Evolutionary conservation across 2,797 vertebrate species (phyloP).

Genomic region (Syngnathus rostellatus): DNA sequence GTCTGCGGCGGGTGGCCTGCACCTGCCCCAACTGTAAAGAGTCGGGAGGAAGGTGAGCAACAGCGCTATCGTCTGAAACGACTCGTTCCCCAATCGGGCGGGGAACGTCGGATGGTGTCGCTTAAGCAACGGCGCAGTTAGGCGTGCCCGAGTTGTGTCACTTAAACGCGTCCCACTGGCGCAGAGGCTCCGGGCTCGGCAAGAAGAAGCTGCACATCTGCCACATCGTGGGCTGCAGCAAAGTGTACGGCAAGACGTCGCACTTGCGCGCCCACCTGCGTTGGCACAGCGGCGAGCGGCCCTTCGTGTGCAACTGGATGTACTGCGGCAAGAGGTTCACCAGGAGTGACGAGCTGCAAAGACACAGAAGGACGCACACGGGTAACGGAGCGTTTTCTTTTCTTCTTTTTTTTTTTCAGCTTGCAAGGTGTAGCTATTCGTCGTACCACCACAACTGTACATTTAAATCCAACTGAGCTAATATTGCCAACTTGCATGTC

Average conservation of each 20-base stretch:
- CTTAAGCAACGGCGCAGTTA: too few relatives aligned
- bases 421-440: not conserved
- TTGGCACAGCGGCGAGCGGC: slow-evolving; percentile 98
- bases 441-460: not conserved
- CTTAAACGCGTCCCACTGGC: not conserved
- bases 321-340: slow-evolving; percentile 98
- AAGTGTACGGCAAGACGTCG: slow-evolving; percentile 90
- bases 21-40: slow-evolving; percentile 99
- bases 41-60: slow-evolving; percentile 87
- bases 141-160: not conserved
- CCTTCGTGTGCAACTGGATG: slow-evolving; percentile 97
- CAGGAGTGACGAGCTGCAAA: slow-evolving; percentile 94
- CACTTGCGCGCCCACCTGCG: slow-evolving; percentile 95
- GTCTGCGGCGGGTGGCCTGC: slow-evolving; percentile 92
- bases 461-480: not conserved
- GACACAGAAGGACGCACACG: slow-evolving; percentile 96
- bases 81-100: too few relatives aligned
- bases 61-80: too few relatives aligned
- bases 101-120: too few relatives aligned
- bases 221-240: slow-evolving; percentile 84
- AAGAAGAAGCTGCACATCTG: slow-evolving; percentile 97
- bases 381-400: slow-evolving; percentile 58
- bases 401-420: too few relatives aligned
- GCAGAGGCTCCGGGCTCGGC: slow-evolving; percentile 88
- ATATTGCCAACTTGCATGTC: not conserved